Evolutionary conservation across 2,888 invertebrate species (phyloP).

Genomic region (Epirrhoe tristata): DNA sequence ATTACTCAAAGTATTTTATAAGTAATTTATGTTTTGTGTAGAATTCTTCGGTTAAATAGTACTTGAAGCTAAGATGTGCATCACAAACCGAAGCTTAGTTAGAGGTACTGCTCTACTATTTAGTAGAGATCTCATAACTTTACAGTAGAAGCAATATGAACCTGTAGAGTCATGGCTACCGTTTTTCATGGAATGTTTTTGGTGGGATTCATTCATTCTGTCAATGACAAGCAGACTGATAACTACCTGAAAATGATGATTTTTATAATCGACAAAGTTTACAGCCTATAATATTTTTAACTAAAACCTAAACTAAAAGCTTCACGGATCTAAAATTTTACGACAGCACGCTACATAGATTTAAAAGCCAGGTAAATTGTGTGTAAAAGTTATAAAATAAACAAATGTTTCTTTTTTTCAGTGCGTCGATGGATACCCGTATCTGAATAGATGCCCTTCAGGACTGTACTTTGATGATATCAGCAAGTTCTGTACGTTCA

Average conservation of each 20-base stretch:
- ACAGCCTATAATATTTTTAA: not conserved
- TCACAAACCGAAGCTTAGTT: no score
- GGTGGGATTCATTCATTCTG: no score
- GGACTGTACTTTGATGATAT: constrained; percentile 96
- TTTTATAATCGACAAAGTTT: not conserved
- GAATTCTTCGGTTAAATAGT: no score
- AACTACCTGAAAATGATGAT: no score
- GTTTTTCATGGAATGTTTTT: no score
- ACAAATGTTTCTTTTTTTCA: constrained; percentile 66
- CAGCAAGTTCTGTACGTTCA: constrained; percentile 95
- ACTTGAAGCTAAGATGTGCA: no score
- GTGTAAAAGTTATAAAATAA: constrained; percentile 37
- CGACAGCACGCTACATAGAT: constrained; percentile 19
- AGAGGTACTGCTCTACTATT: no score
- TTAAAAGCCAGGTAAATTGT: constrained; percentile 22
- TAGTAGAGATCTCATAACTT: no score
- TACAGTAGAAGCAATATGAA: no score
- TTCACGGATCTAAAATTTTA: constrained; percentile 22
- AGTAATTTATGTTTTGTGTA: not conserved
- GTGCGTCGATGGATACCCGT: constrained; percentile 96
- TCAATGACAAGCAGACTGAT: no score
- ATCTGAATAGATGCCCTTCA: constrained; percentile 94
- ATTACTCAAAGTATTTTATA: no score
- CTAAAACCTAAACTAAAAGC: constrained; percentile 13
- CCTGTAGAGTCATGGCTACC: no score